Percentiles rank a stretch among this genome's conserved stretches.
Conservation (phyloP, 2,113 vertebrate species). For the Ctenodactylus gundi region DNA sequence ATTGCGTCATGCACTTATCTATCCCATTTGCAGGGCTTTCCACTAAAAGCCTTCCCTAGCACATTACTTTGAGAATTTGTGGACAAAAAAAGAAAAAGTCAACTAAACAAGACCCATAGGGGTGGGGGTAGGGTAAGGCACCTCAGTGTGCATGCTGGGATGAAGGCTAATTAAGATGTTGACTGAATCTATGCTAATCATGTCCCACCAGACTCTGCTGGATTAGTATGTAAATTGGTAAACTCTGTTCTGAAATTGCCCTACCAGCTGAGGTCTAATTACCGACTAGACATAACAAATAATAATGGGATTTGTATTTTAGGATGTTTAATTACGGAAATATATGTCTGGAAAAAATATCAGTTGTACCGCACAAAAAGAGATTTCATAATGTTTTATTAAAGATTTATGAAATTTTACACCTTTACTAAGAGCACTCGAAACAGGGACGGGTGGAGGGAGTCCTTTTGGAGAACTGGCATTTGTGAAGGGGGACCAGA, state of each 20-base stretch:
- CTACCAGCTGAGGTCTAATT: constrained; percentile 86
- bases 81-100: constrained; percentile 47
- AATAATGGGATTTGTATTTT: constrained; percentile 79
- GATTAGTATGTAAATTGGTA: constrained; percentile 87
- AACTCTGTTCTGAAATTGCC: constrained; percentile 82
- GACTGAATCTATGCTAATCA: constrained; percentile 83
- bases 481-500: constrained; percentile 22
- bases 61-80: constrained; percentile 32
- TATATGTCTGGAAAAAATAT: constrained; percentile 72
- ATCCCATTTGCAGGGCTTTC: constrained; percentile 8
- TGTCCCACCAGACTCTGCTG: constrained; percentile 80
- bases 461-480: constrained; percentile 38
- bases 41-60: neutral
- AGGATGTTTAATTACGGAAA: constrained; percentile 75
- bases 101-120: constrained; percentile 59
- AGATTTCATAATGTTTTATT: constrained; percentile 67
- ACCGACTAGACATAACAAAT: constrained; percentile 81
- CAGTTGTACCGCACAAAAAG: constrained; percentile 64
- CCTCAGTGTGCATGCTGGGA: constrained; percentile 69
- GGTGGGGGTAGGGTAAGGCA: constrained; percentile 48
- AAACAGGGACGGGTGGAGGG: neutral
- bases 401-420: constrained; percentile 71
- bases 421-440: constrained; percentile 67
- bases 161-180: constrained; percentile 86
- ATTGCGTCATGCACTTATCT: constrained; percentile 31